A percentile compares a stretch with the other conserved stretches of the same genome.
These are phyloP conservation scores for Sminthurides aquaticus DNA, from an alignment of 2,888 invertebrate genomes.

Conservation along the genomic window DNA sequence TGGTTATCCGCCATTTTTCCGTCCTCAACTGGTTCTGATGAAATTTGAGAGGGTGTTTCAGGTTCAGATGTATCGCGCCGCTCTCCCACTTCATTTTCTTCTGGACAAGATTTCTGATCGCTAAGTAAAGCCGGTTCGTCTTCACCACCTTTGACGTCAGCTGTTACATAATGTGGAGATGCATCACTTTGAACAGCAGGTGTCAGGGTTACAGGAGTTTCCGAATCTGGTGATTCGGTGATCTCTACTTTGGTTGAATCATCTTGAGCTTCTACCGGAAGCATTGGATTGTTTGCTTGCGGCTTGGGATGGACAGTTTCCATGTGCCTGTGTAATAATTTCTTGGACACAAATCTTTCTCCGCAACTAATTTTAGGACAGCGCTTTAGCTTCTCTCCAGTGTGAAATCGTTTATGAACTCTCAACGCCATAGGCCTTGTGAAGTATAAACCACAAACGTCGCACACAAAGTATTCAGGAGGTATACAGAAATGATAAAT, in stretches of 20 bases:
- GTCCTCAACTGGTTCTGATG: no score
- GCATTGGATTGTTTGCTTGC: background rate
- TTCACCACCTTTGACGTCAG: no score
- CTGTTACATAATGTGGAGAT: no score
- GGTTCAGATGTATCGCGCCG: no score
- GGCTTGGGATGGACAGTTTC: conserved; percentile 27
- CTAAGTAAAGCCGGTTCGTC: no score
- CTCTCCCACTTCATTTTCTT: no score
- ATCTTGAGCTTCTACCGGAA: background rate
- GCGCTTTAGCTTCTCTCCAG: conserved; percentile 60
- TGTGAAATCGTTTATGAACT: conserved; percentile 74
- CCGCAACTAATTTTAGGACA: conserved; percentile 61
- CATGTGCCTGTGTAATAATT: conserved; percentile 64
- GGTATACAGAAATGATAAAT: conserved; percentile 85
- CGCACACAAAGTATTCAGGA: conserved; percentile 68
- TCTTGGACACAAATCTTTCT: conserved; percentile 73
- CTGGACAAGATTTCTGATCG: no score
- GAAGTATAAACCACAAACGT: conserved; percentile 69
- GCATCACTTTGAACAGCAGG: no score
- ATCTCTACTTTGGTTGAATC: background rate
- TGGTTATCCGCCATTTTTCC: no score
- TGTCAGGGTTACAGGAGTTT: no score
- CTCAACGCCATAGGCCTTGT: conserved; percentile 68
- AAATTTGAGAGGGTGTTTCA: no score
- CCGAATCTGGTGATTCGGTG: background rate